A percentile compares a stretch with the other conserved stretches of the same genome.
Conservation (phyloP, 2,888 invertebrate genomes). For the Bursaphelenchus okinawaensis region DNA sequence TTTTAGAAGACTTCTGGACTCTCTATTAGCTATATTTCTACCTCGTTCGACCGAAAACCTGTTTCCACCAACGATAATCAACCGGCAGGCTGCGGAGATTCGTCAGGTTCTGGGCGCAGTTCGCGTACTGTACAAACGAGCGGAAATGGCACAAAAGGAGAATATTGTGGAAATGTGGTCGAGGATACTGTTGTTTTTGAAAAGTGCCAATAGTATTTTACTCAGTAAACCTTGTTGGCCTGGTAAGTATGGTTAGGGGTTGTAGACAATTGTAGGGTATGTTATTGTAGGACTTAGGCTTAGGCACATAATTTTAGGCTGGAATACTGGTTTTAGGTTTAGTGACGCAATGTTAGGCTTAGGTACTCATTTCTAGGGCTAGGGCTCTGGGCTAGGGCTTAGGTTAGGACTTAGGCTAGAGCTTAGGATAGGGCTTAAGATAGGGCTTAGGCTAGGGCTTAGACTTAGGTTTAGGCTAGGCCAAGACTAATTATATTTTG, state of each 20-base stretch:
- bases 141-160: conserved; percentile 25
- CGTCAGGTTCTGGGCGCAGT: conserved; percentile 23
- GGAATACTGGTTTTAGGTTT: no score
- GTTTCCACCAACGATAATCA: conserved; percentile 1
- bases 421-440: no score
- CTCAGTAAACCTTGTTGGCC: conserved; percentile 38
- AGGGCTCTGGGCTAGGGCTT: no score
- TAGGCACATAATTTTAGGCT: no score
- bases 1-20: conserved; percentile 45
- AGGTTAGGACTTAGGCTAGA: no score
- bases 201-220: conserved; percentile 44
- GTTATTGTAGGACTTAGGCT: no score
- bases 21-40: conserved; percentile 42
- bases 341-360: no score
- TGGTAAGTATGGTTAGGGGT: conserved; percentile 25
- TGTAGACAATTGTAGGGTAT: no score
- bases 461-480: no score
- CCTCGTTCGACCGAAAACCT: conserved; percentile 14
- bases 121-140: conserved; percentile 18
- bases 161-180: conserved; percentile 46
- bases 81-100: conserved; percentile 32
- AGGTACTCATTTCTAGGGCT: no score
- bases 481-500: no score
- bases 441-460: no score
- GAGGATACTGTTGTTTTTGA: conserved; percentile 41